Conservation (phyloP, 2,113 vertebrate species). For the Ifrita kowaldi region DNA sequence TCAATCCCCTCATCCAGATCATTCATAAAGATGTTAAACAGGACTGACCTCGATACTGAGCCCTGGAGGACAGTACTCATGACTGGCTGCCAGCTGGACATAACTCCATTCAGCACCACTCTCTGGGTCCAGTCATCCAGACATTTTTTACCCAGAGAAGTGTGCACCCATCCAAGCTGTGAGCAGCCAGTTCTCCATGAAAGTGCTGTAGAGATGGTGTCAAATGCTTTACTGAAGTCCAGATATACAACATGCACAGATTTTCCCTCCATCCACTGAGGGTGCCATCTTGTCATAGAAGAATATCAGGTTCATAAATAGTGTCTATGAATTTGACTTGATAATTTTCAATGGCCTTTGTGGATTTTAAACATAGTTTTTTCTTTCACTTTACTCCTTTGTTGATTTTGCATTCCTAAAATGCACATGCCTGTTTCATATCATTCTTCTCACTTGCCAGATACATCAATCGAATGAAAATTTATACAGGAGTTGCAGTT, state of each 20-base stretch:
- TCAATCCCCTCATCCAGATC: rapidly evolving
- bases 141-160: neutral
- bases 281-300: neutral
- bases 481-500: neutral
- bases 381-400: neutral
- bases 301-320: neutral
- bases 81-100: neutral
- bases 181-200: neutral
- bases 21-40: neutral
- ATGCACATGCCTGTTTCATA: neutral
- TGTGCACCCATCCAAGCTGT: neutral
- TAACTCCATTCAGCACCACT: neutral
- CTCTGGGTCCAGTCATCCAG: neutral
- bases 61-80: neutral
- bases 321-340: neutral
- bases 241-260: neutral
- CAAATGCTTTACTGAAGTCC: neutral
- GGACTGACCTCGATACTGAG: neutral
- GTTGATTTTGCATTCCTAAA: neutral
- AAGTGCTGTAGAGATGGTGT: rapidly evolving
- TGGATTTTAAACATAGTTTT: neutral
- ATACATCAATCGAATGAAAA: neutral
- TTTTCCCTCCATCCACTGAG: neutral
- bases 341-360: neutral
- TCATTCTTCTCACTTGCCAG: neutral